Conservation (phyloP, 2,888 invertebrate species). For the Blera fallax region DNA sequence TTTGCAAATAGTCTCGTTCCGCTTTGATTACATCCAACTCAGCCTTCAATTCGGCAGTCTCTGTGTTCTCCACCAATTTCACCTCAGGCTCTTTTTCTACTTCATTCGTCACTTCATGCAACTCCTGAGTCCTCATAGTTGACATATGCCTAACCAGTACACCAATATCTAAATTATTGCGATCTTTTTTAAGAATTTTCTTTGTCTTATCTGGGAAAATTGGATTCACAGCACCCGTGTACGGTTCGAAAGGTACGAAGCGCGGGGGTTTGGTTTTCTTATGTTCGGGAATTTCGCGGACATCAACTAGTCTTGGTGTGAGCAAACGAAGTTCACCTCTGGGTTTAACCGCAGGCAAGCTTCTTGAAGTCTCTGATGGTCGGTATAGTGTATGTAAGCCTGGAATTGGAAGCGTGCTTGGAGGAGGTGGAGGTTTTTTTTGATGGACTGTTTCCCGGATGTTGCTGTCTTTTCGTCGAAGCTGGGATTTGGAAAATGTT, state of each 20-base stretch:
- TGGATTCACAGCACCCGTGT: conserved; percentile 91
- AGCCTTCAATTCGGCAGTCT: conserved; percentile 73
- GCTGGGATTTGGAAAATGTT: conserved; percentile 73
- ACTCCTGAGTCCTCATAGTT: conserved; percentile 85
- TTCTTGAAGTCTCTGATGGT: conserved; percentile 75
- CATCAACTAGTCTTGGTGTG: conserved; percentile 85
- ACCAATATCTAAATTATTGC: conserved; percentile 86
- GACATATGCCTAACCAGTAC: conserved; percentile 88
- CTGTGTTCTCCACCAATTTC: conserved; percentile 31
- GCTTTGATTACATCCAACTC: conserved; percentile 83
- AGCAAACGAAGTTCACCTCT: conserved; percentile 84
- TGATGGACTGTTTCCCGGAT: conserved; percentile 75
- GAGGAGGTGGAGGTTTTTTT: conserved; percentile 66
- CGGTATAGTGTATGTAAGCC: conserved; percentile 78
- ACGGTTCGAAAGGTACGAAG: conserved; percentile 94
- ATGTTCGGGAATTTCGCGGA: conserved; percentile 75
- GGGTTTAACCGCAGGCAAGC: conserved; percentile 82
- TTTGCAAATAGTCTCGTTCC: conserved; percentile 88
- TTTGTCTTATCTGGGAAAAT: conserved; percentile 83
- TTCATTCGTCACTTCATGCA: conserved; percentile 81
- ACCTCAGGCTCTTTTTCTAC: conserved; percentile 66
- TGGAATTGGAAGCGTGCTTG: conserved; percentile 74
- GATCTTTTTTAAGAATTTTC: conserved; percentile 75
- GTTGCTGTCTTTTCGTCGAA: conserved; percentile 76
- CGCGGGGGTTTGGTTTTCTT: conserved; percentile 86